Conservation (phyloP, 1,140 invertebrate species). For the Diachasma alloeum region DNA sequence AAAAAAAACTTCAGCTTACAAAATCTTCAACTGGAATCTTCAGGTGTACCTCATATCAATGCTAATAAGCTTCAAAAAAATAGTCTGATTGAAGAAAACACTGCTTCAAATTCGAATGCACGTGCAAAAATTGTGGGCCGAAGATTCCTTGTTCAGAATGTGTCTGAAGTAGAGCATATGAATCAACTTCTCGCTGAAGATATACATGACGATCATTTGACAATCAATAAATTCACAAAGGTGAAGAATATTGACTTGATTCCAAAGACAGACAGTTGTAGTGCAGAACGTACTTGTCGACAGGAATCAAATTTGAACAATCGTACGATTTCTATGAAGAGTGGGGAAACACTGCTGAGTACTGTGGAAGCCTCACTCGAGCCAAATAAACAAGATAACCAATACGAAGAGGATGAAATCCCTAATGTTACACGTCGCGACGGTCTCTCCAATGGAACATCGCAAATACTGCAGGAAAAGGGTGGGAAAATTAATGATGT, state of each 20-base stretch:
- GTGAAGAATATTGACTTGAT: conserved; percentile 57
- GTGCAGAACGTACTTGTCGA: conserved; percentile 33
- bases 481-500: background rate
- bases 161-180: conserved; percentile 57
- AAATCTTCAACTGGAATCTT: background rate
- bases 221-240: conserved; percentile 47
- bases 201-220: conserved; percentile 37
- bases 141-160: conserved; percentile 59
- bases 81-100: background rate
- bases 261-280: conserved; percentile 52
- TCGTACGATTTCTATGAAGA: background rate
- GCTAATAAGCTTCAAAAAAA: background rate
- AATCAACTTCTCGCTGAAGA: conserved; percentile 50
- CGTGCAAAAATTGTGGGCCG: conserved; percentile 43
- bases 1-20: background rate
- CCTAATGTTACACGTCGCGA: background rate
- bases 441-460: conserved; percentile 10
- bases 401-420: conserved; percentile 49
- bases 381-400: conserved; percentile 40
- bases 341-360: too few species aligned
- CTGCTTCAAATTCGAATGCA: background rate
- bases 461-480: conserved; percentile 19
- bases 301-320: conserved; percentile 42
- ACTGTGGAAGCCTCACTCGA: conserved; percentile 24
- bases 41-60: background rate